A percentile compares a stretch with the other conserved stretches of the same genome.
phyloP scores from a whole-genome alignment of 1,140 invertebrate species.

The Scylla paramamosain region DNA sequence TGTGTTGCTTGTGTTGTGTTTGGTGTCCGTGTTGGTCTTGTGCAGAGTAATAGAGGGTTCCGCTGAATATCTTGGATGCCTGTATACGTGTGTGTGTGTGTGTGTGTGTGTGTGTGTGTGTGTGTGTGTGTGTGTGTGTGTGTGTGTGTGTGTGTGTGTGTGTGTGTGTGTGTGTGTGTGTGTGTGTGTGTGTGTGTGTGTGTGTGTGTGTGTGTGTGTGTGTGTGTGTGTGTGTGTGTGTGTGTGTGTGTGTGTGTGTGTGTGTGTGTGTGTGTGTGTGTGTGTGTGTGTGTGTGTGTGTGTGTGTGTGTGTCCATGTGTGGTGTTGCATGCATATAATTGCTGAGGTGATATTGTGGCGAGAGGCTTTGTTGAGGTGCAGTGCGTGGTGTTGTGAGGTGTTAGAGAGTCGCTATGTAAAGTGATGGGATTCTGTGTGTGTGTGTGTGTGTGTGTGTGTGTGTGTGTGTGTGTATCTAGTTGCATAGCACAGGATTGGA shows the following conservation, averaged over 20 bases:
- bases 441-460: conserved; percentile 47
- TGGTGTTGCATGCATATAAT: not conserved
- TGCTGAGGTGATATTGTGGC: not conserved
- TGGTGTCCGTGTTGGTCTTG: not conserved
- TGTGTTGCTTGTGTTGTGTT: not conserved
- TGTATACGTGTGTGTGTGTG: no score
- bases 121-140: no score
- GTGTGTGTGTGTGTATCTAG: conserved; percentile 28
- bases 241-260: no score
- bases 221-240: no score
- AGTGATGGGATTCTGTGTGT: not conserved
- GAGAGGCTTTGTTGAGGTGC: not conserved
- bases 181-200: no score
- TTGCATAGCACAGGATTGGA: not conserved
- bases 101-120: no score
- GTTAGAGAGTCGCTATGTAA: not conserved
- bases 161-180: no score
- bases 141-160: no score
- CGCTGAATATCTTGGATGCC: not conserved
- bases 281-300: no score
- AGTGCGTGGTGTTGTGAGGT: not conserved
- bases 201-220: no score
- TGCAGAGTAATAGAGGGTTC: not conserved
- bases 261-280: no score
- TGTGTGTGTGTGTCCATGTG: no score